Evolutionary conservation across 1,140 invertebrate genomes (phyloP).

Genomic region (Aphaenogaster rudis): DNA sequence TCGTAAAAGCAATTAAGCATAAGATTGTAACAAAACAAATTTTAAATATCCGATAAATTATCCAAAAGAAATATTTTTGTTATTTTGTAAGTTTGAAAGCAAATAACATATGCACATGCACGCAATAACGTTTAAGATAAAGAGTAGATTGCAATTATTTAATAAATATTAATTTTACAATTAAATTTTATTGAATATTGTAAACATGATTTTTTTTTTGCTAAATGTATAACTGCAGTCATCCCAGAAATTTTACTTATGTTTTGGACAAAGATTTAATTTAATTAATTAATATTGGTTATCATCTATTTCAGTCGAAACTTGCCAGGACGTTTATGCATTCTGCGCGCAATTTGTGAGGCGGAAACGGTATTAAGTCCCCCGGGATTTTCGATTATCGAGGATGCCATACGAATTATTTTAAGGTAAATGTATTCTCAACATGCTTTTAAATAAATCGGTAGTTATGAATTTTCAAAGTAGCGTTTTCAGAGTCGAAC

Average conservation of each 20-base stretch:
- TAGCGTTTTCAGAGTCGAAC: neutral
- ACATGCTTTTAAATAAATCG: neutral
- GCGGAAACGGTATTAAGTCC: slow-evolving; percentile 88
- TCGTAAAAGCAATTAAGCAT: neutral
- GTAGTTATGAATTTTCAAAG: neutral
- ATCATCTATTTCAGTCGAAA: slow-evolving; percentile 87
- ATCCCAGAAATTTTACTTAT: neutral
- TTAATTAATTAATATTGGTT: slow-evolving; percentile 5
- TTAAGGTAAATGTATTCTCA: slow-evolving; percentile 87
- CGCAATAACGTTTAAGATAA: neutral
- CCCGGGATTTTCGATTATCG: slow-evolving; percentile 89
- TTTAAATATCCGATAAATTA: neutral
- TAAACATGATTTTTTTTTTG: neutral
- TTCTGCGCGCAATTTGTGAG: slow-evolving; percentile 91
- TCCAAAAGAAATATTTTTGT: neutral
- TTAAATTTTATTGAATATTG: slow-evolving; percentile 3
- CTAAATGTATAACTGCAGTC: neutral
- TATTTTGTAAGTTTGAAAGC: neutral
- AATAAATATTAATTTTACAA: slow-evolving; percentile 7
- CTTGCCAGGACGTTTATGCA: slow-evolving; percentile 89
- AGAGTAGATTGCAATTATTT: neutral
- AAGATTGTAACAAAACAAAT: neutral
- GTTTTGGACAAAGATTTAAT: neutral
- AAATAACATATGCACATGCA: neutral
- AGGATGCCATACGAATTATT: slow-evolving; percentile 89